Percentiles rank a stretch among this genome's conserved stretches.
These are phyloP conservation scores for Mirza zaza DNA, from an alignment of 2,113 vertebrate species.

Conservation along the genomic window DNA sequence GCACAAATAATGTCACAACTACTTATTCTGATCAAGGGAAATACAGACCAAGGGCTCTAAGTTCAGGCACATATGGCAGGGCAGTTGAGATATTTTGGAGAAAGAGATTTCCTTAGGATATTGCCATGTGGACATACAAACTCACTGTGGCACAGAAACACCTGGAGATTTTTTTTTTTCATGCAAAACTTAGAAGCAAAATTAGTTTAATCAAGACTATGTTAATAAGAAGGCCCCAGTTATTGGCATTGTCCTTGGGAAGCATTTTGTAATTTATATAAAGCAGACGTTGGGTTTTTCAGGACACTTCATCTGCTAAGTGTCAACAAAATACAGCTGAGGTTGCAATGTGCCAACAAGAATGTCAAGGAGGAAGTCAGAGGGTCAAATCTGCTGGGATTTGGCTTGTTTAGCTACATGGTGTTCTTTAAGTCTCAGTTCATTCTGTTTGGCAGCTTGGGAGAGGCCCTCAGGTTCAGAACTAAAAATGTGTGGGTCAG, in stretches of 20 bases:
- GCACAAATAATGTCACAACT: background rate
- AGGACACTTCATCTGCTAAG: slow-evolving; percentile 23
- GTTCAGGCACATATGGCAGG: background rate
- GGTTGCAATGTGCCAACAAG: background rate
- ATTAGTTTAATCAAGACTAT: background rate
- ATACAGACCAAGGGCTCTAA: background rate
- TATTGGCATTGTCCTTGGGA: background rate
- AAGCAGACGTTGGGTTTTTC: background rate
- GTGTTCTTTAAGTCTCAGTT: background rate
- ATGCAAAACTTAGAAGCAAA: background rate
- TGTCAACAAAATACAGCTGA: slow-evolving; percentile 15
- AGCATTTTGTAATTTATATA: slow-evolving; percentile 23
- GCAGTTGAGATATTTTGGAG: background rate
- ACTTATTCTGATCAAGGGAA: background rate
- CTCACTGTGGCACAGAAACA: background rate
- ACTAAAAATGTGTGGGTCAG: background rate
- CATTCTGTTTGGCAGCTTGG: background rate
- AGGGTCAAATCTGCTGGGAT: background rate
- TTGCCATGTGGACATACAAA: background rate
- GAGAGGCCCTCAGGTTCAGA: background rate
- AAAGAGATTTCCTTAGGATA: background rate
- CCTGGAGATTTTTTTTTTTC: background rate
- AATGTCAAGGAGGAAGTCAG: background rate
- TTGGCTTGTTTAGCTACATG: background rate
- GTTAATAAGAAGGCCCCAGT: background rate